Conservation (phyloP, 1,140 invertebrate species). For the Archivesica marissinica region DNA sequence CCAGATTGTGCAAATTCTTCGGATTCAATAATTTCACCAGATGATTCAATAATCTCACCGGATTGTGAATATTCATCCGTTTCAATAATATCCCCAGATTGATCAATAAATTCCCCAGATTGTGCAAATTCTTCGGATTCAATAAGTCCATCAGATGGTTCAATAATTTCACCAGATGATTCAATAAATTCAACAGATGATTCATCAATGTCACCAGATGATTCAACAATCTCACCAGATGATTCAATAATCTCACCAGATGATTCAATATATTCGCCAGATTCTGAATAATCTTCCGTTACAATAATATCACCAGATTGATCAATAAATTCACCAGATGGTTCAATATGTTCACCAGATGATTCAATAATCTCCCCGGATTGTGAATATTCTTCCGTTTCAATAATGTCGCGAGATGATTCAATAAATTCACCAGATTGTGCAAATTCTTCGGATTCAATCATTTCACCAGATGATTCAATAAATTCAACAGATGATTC, state of each 20-base stretch:
- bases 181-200: neutral
- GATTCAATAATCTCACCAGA: too few relatives aligned
- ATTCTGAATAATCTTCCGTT: too few relatives aligned
- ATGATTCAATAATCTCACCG: neutral
- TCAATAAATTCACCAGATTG: neutral
- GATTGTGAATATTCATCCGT: too few relatives aligned
- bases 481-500: too few relatives aligned
- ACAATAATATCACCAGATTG: too few relatives aligned
- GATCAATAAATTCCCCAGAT: too few relatives aligned
- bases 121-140: neutral
- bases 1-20: neutral
- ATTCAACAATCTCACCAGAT: neutral
- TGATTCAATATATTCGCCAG: too few relatives aligned
- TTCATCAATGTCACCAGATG: neutral
- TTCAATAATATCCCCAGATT: slow-evolving; percentile 4
- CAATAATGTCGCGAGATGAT: neutral
- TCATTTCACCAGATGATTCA: slow-evolving; percentile 4
- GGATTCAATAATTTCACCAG: neutral
- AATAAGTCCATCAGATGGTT: neutral
- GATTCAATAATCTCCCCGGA: too few relatives aligned
- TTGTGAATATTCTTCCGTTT: too few relatives aligned
- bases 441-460: neutral
- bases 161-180: neutral
- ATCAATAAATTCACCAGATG: too few relatives aligned
- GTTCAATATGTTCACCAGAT: too few relatives aligned